phyloP scores from a whole-genome alignment of 2,888 invertebrate genomes.

The Parthenolecanium corni region DNA sequence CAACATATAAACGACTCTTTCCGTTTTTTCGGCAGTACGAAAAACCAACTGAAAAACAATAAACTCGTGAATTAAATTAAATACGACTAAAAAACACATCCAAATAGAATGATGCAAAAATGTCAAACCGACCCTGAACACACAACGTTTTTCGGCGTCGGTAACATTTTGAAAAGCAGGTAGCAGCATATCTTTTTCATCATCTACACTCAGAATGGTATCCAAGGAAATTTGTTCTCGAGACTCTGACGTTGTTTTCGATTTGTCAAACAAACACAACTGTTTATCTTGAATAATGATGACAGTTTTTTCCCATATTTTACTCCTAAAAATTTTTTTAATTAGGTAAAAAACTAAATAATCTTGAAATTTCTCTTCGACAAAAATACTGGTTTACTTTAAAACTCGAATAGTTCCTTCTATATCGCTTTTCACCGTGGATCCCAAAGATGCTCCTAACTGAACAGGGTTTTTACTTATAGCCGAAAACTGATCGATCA shows the following conservation, averaged over 20 bases:
- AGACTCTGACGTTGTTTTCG: not conserved
- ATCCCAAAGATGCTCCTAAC: not conserved
- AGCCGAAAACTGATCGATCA: not conserved
- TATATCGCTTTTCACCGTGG: constrained; percentile 11
- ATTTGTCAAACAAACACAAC: not conserved
- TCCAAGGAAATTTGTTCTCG: not conserved
- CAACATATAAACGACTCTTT: constrained; percentile 20
- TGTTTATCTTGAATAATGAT: not conserved
- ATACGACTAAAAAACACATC: too few relatives aligned
- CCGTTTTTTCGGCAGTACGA: not conserved
- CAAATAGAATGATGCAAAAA: constrained; percentile 20
- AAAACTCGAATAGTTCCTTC: constrained; percentile 9
- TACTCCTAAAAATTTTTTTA: not conserved
- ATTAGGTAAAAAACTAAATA: not conserved
- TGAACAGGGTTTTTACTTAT: not conserved
- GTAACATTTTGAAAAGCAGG: not conserved
- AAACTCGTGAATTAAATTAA: constrained; percentile 10
- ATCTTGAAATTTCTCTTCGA: not conserved
- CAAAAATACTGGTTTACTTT: not conserved
- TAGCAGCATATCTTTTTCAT: not conserved
- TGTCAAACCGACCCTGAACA: constrained; percentile 11
- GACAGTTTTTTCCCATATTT: constrained; percentile 7
- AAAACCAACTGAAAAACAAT: not conserved
- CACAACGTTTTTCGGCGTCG: not conserved
- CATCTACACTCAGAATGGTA: constrained; percentile 1